phyloP scores from a whole-genome alignment of 1,140 invertebrate species.

The Drosophila truncata region DNA sequence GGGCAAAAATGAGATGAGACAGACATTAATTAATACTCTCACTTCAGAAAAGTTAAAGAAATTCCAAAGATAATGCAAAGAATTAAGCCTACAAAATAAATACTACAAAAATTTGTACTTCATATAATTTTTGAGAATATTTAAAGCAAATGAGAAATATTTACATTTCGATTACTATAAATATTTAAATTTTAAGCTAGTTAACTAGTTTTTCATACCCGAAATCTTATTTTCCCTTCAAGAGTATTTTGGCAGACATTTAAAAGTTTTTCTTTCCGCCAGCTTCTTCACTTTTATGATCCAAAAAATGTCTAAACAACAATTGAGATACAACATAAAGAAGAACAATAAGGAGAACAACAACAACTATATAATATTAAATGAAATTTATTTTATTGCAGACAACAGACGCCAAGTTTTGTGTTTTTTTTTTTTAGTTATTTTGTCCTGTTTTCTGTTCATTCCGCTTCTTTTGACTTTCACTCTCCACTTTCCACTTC shows the following conservation, averaged over 20 bases:
- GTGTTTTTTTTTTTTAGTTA: conserved; percentile 5
- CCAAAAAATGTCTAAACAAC: conserved; percentile 57
- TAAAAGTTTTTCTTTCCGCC: conserved; percentile 52
- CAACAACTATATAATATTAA: conserved; percentile 43
- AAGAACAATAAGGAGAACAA: conserved; percentile 47
- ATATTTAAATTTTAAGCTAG: background rate
- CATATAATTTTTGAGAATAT: too few species aligned
- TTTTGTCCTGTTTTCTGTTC: background rate
- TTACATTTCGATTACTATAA: too few species aligned
- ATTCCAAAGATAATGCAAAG: background rate
- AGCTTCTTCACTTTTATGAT: conserved; percentile 65
- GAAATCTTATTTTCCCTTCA: background rate
- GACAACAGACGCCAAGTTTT: conserved; percentile 53
- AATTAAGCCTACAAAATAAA: background rate
- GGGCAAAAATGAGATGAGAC: background rate
- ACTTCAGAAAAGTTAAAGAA: background rate
- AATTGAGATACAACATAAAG: conserved; percentile 51
- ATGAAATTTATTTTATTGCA: conserved; percentile 76
- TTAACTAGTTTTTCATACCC: background rate
- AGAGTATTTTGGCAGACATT: conserved; percentile 27
- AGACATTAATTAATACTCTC: conserved; percentile 8
- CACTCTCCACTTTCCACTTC: conserved; percentile 14
- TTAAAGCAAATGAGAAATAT: too few species aligned
- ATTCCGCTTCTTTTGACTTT: conserved; percentile 23
- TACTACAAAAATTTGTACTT: too few species aligned